Base-by-base conservation (phyloP, 2,797 vertebrate genomes). In the Parauchenoglanis punctatus region DNA sequence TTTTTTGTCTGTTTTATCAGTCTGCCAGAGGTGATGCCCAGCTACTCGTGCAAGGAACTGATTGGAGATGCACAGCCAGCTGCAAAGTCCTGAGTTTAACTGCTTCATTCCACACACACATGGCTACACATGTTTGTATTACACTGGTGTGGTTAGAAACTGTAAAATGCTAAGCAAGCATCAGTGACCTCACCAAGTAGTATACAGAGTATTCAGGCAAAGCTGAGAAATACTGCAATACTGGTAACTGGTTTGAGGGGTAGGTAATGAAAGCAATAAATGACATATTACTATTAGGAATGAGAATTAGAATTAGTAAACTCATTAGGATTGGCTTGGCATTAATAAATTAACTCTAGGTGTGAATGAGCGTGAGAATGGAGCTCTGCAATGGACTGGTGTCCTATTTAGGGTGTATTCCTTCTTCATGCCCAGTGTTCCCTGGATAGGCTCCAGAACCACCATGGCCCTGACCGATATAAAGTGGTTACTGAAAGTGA, bases 31-130 rank as follows among this genome's bases (percentile, higher is more conserved):
- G 89, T 88, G 86, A 92, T 91, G 92, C 89, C 89, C 92, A 46
- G 15, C 91, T 92, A 70, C 90, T 93, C 91, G 92, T 87, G 88
- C 88, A 25, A 94, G 91, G 93, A 92, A 93, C 90, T 94, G 94
- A 95, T 91, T 92, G 87, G 89, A 92, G 92, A 94, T 93, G 90
- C 86, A 85, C 84, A 92, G 93, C 92, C 93, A 93, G 94, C 93
- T 94, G 94, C 94, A 93, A 94, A 89, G 65, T 88, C 84, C 28
- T 70, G 75, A 68, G 77, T 89, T 90, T 88, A 68, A 83, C 82
- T 70, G 49, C 86, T 61, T 58, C 10, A 77, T 85, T 86, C 67
- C 65, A 76, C 88, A 89, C 85, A 90, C 63, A 49, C 49, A 89
- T 76, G 82, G 40, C 35, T 10, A 3, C 70, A 44, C 44, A 59